Evolutionary conservation across 2,113 vertebrate genomes (phyloP).

Genomic region (Salminus brasiliensis): DNA sequence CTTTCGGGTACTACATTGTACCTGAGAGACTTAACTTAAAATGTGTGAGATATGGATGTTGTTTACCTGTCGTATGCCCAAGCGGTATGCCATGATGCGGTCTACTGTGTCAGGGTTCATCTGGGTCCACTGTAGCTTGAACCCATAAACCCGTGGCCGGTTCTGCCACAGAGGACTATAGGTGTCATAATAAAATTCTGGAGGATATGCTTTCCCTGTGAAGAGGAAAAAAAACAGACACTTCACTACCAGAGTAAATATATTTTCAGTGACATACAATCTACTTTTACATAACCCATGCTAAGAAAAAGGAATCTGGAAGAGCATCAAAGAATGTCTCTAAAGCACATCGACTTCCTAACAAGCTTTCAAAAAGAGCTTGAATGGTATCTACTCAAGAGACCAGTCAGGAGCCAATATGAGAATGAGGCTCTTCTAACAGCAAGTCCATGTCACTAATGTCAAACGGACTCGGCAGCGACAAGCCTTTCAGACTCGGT

Average conservation of each 20-base stretch:
- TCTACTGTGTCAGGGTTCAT: slow-evolving; percentile 94
- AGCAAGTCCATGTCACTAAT: background rate
- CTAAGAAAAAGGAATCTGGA: background rate
- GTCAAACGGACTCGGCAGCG: background rate
- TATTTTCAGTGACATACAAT: background rate
- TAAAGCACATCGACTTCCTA: background rate
- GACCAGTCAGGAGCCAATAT: slow-evolving; percentile 7
- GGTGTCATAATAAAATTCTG: slow-evolving; percentile 98
- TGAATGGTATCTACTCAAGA: background rate
- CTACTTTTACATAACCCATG: background rate
- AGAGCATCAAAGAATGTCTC: background rate
- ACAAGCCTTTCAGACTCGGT: background rate
- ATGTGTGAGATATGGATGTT: background rate
- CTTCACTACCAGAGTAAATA: background rate
- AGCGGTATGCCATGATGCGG: slow-evolving; percentile 89
- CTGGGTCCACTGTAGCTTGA: slow-evolving; percentile 97
- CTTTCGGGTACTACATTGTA: no score
- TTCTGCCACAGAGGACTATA: slow-evolving; percentile 97
- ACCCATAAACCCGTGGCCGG: slow-evolving; percentile 89
- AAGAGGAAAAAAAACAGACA: slow-evolving; percentile 5
- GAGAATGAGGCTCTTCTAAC: background rate
- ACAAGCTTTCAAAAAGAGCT: background rate
- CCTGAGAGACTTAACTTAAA: no score
- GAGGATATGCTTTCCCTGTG: slow-evolving; percentile 92
- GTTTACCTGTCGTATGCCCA: slow-evolving; percentile 92